A percentile compares a stretch with the other conserved stretches of the same genome.
Conservation (phyloP, 2,797 vertebrate genomes). For the Pipistrellus nathusii region DNA sequence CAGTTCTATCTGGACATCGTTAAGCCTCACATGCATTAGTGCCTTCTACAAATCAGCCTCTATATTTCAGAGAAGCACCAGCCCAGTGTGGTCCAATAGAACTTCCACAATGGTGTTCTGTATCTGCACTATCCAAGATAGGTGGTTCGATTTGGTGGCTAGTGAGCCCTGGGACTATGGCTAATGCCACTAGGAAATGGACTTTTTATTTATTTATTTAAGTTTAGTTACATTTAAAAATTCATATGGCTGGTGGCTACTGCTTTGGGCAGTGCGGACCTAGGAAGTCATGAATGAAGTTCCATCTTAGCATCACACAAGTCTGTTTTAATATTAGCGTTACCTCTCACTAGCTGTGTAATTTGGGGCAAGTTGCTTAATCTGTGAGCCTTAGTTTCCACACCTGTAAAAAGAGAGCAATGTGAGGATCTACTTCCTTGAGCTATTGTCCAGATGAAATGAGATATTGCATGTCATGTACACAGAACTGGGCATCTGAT, state of each 20-base stretch:
- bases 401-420: not conserved
- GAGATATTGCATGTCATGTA: not conserved
- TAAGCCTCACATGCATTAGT: not conserved
- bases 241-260: not conserved
- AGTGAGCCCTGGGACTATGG: fast-evolving
- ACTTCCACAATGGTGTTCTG: not conserved
- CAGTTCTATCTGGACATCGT: fast-evolving
- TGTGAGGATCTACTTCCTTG: not conserved
- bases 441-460: not conserved
- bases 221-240: not conserved
- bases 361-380: not conserved
- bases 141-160: fast-evolving
- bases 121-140: fast-evolving
- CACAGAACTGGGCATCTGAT: not conserved
- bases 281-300: not conserved
- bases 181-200: not conserved
- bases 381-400: not conserved
- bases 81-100: fast-evolving
- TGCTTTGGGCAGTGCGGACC: not conserved
- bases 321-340: not conserved
- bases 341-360: not conserved
- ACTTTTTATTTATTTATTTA: not conserved
- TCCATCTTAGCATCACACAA: not conserved
- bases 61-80: not conserved
- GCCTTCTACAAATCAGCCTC: not conserved